Evolutionary conservation across 1,140 invertebrate species (phyloP).

Genomic region (Limonius californicus): DNA sequence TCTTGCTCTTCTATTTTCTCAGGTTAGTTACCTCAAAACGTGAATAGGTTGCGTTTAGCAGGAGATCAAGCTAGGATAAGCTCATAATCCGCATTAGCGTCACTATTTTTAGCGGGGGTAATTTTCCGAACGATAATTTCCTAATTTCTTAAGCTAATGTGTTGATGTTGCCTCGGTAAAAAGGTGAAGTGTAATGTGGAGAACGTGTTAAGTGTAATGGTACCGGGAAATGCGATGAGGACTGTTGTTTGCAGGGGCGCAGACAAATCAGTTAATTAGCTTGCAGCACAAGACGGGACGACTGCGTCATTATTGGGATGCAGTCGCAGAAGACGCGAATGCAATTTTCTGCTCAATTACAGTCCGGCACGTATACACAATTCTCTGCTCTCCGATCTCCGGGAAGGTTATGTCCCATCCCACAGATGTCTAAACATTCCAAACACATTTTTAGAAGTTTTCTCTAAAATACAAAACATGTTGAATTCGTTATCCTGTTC

Average conservation of each 20-base stretch:
- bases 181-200: too few species aligned
- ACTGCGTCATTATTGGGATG: neutral
- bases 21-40: slow-evolving; percentile 2
- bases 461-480: too few species aligned
- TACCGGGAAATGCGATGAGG: too few species aligned
- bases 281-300: neutral
- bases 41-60: neutral
- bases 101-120: too few species aligned
- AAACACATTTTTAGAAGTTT: too few species aligned
- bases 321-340: slow-evolving; percentile 11
- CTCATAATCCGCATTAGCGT: too few species aligned
- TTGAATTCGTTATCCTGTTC: too few species aligned
- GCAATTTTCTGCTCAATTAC: slow-evolving; percentile 15
- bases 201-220: too few species aligned
- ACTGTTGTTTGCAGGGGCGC: too few species aligned
- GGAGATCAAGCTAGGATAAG: too few species aligned
- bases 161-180: neutral
- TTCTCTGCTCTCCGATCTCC: neutral
- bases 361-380: neutral
- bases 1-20: neutral
- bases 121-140: neutral
- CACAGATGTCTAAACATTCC: too few species aligned
- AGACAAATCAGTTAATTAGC: neutral
- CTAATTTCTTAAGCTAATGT: slow-evolving; percentile 3
- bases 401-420: too few species aligned